These are phyloP conservation scores for Leptobrachium leishanense DNA, from an alignment of 2,113 vertebrate species.

Conservation along the genomic window DNA sequence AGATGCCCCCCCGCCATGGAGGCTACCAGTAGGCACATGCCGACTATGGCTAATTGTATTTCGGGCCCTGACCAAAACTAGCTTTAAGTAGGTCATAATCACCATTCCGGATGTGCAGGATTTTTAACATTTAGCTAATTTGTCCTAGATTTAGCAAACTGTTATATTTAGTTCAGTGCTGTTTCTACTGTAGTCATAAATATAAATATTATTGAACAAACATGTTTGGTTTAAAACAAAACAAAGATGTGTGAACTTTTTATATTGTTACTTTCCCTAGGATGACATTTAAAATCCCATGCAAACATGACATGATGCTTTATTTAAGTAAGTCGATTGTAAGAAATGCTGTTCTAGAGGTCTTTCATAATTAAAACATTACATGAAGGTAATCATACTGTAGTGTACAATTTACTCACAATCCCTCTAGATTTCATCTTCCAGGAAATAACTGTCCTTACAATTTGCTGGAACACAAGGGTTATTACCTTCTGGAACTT, in stretches of 20 bases:
- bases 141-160: too few species aligned
- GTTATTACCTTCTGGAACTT: constrained; percentile 48
- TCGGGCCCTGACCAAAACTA: too few species aligned
- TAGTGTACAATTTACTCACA: constrained; percentile 41
- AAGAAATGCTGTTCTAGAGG: constrained; percentile 3
- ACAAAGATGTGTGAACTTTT: background rate
- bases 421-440: constrained; percentile 42
- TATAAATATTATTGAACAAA: background rate
- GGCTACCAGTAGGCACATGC: too few species aligned
- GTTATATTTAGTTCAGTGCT: too few species aligned
- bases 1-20: too few species aligned
- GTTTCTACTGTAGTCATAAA: too few species aligned
- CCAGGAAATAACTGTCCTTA: constrained; percentile 45
- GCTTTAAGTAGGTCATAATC: too few species aligned
- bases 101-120: too few species aligned
- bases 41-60: too few species aligned
- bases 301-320: background rate
- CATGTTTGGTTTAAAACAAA: background rate
- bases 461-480: constrained; percentile 48
- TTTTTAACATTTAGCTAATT: too few species aligned
- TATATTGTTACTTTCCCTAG: background rate
- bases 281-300: background rate
- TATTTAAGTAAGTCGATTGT: constrained; percentile 13
- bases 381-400: constrained; percentile 28
- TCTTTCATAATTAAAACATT: constrained; percentile 43